Evolutionary conservation across 2,113 vertebrate genomes (phyloP), one percentile per base, ranked within the genome.

Genomic region (Spermophilus dauricus): DNA sequence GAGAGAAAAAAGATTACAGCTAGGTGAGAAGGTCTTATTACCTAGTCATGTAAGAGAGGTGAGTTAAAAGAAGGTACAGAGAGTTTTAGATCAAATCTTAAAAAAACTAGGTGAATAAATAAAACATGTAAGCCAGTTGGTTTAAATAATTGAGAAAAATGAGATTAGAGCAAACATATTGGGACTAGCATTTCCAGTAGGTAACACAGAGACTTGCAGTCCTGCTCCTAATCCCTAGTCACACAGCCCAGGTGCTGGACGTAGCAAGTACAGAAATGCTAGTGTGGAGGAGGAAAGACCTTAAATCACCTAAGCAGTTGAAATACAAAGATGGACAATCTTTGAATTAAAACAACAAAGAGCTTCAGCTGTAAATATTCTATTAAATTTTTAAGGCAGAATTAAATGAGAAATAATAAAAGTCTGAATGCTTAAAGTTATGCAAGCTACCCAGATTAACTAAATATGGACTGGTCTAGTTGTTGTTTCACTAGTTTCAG

Each of bases 71-170:
- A 93, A 63, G 72, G 78, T 65, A 73, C 51, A 45, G 61, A 84
- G 63, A 30, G 30, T 90, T 96, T 80, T 81, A 93, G 63, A 75
- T 94, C 65, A 73, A 86, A 73, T 65, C 32, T 58, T 80, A 81
- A 86, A 89, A 51, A 70, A 70, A 70, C 14, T 17, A 18, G 8
- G 34, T 45, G 51, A 90, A 45, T 94, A 51, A 75, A 73, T 80
- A 53, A 73, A 65, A n/a, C 45, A 30, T 34, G 22, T 4, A 53
- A 63, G 17, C 17, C 58, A 28, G 37, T 86, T 86, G 69, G 32
- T 69, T 89, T 93, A 76, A 86, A 5, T 61, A 67, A 42, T 20
- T 70, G 65, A 61, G 61, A 78, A n/a, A 88, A 83, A 63, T 56
- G 69, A 34, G 28, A 80, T 92, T 51, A 75, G 72, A 80, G 63